Evolutionary conservation across 2,797 vertebrate genomes (phyloP).

Genomic region (Strix occidentalis): DNA sequence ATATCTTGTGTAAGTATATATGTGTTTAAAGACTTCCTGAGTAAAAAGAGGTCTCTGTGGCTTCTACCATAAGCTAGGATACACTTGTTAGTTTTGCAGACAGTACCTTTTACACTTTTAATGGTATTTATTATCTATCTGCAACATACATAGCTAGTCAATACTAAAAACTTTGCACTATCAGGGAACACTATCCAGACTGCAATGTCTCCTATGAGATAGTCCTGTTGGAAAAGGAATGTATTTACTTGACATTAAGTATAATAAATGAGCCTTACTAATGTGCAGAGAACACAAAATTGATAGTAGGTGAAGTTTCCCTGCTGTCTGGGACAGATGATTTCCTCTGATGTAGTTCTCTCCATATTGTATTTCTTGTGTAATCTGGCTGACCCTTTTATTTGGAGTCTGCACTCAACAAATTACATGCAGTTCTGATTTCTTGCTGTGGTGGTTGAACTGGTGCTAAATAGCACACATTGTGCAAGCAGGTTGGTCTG

Average conservation of each 20-base stretch:
- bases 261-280: not conserved
- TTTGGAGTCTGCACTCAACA: not conserved
- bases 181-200: not conserved
- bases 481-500: not conserved
- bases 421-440: slow-evolving; percentile 22
- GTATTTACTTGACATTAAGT: not conserved
- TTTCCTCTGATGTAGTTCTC: not conserved
- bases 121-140: not conserved
- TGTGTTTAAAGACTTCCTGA: not conserved
- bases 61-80: not conserved
- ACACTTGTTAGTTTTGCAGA: not conserved
- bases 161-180: not conserved
- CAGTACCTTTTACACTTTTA: not conserved
- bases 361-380: not conserved
- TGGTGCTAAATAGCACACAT: slow-evolving; percentile 27
- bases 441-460: not conserved
- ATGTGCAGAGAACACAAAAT: not conserved
- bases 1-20: not conserved
- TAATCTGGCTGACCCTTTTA: not conserved
- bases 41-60: not conserved
- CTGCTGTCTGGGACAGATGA: not conserved
- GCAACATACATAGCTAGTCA: not conserved
- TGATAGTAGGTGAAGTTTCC: not conserved
- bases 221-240: not conserved
- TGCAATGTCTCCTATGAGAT: not conserved